Percentiles rank a stretch among this genome's conserved stretches.
These are phyloP conservation scores for Eremophila alpestris DNA, from an alignment of 2,797 vertebrate genomes.

Conservation along the genomic window DNA sequence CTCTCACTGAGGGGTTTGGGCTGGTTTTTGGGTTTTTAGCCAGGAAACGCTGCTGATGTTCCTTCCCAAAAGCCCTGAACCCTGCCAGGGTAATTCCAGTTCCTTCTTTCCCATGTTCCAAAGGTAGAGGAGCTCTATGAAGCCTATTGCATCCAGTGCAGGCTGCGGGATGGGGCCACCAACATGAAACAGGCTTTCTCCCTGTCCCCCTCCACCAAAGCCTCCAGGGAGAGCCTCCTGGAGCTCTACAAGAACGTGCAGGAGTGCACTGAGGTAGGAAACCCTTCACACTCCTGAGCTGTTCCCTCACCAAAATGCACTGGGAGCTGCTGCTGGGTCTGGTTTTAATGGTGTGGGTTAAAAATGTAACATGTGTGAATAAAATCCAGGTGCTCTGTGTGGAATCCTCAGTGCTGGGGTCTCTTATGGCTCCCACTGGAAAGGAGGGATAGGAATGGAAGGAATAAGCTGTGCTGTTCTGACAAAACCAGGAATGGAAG, in stretches of 20 bases:
- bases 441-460: not conserved
- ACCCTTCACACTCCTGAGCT: accelerated
- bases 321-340: not conserved
- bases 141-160: slow-evolving; percentile 91
- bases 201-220: slow-evolving; percentile 84
- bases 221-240: slow-evolving; percentile 90
- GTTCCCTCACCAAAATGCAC: not conserved
- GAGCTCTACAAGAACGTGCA: slow-evolving; percentile 90
- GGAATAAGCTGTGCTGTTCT: not conserved
- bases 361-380: not conserved
- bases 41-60: not conserved
- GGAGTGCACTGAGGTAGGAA: slow-evolving; percentile 87
- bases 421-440: not conserved
- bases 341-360: not conserved
- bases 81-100: not conserved
- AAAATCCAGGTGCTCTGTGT: not conserved
- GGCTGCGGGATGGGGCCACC: slow-evolving; percentile 87
- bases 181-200: slow-evolving; percentile 95
- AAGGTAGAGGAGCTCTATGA: slow-evolving; percentile 96
- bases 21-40: not conserved
- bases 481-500: not conserved
- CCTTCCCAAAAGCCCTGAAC: not conserved
- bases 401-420: not conserved
- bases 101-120: not conserved
- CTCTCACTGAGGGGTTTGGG: not conserved